Evolutionary conservation across 2,113 vertebrate genomes (phyloP), one percentile per base, ranked within the genome.

Genomic region (Bothrops jararaca): DNA sequence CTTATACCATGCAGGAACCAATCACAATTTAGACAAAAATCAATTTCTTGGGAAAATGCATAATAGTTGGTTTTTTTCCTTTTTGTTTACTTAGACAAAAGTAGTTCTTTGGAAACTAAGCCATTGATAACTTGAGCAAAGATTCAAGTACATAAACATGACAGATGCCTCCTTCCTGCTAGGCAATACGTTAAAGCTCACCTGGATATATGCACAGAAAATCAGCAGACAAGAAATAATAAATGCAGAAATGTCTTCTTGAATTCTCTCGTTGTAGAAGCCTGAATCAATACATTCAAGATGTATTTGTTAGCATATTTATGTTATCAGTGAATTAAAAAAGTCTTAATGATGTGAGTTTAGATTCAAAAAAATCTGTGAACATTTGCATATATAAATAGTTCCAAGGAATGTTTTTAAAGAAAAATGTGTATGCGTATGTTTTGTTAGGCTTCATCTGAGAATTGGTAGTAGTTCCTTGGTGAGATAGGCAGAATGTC

Each of bases 221-320:
- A 94, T 92, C 91, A 91, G 80, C 3, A 93, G 53, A 42, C 24
- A 80, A 0, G 92, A 93, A 60, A 94, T 92, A 48, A 34, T 56
- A 0, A 92, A 92, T 85, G 26, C 5, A 52, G 53, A 88, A 52
- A 64, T 91, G 53, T 95, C 96, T 95, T 90, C 89, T 24, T 48
- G 89, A 86, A 52, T 24, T 93, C 52, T 95, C 85, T 90, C 26
- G 90, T 90, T 92, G 56, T 86, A 86, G 88, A 80, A 34, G 0
- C 0, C 23, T 56, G 50, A 91, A 90, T 34, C 86, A 9, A 90
- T 88, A 92, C 23, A 18, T 15, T 4, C 69, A 91, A 12, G 53
- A 18, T 26, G 86, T 29, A 64, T 60, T 93, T 54, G 18, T 22
- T 22, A 56, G 6, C 8, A 39, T 89, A 23, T 34, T 89, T 23